Percentiles rank a stretch among this genome's conserved stretches.
These are phyloP conservation scores for Vanessa tameamea DNA, from an alignment of 1,140 invertebrate genomes.

Conservation along the genomic window DNA sequence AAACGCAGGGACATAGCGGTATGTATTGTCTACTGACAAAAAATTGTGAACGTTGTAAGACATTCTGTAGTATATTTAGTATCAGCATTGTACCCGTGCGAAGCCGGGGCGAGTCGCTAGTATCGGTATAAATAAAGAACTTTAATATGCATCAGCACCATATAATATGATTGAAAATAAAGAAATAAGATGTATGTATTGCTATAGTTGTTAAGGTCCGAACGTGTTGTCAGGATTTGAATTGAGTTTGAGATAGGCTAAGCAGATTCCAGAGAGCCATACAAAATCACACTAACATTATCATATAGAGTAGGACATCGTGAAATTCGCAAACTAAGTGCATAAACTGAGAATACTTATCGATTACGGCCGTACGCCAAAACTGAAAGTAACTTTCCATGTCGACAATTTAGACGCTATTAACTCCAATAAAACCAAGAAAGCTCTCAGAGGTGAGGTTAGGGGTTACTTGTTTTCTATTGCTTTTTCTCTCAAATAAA, in stretches of 20 bases:
- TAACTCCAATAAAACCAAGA: slow-evolving; percentile 36
- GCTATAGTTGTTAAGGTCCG: neutral
- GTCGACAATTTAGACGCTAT: slow-evolving; percentile 47
- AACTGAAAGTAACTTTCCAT: slow-evolving; percentile 49
- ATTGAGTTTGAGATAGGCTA: slow-evolving; percentile 24
- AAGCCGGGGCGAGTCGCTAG: no score
- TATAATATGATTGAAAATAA: neutral
- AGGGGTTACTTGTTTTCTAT: slow-evolving; percentile 12
- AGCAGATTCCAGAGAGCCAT: slow-evolving; percentile 23
- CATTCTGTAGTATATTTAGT: no score
- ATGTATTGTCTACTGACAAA: no score
- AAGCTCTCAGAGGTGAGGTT: slow-evolving; percentile 8
- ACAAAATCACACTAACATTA: slow-evolving; percentile 31
- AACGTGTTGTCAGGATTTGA: slow-evolving; percentile 14
- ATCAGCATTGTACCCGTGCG: no score
- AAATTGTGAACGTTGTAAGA: no score
- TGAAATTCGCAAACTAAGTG: slow-evolving; percentile 33
- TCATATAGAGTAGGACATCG: slow-evolving; percentile 37
- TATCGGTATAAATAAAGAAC: no score
- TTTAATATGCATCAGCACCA: no score
- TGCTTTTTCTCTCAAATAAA: slow-evolving; percentile 6
- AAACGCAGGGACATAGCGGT: no score
- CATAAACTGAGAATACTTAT: slow-evolving; percentile 47
- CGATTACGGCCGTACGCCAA: slow-evolving; percentile 41
- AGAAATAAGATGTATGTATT: neutral